These are phyloP conservation scores for Halcyon badia DNA, from an alignment of 2,797 vertebrate species.

Conservation along the genomic window DNA sequence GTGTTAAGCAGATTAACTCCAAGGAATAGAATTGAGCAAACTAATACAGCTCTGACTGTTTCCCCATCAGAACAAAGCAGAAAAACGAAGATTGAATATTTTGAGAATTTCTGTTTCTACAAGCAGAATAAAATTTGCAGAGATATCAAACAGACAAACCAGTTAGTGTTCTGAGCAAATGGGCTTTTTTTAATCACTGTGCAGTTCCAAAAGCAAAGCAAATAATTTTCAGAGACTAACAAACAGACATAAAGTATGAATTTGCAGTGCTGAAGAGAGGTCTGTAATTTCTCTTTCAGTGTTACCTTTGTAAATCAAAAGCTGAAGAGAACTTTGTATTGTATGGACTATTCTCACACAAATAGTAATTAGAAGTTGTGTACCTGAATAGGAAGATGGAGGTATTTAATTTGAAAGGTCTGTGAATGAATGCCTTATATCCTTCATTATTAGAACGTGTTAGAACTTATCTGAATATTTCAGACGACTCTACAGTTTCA, in stretches of 20 bases:
- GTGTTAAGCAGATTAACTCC: slow-evolving; percentile 28
- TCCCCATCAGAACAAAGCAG: slow-evolving; percentile 40
- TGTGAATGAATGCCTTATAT: slow-evolving; percentile 4
- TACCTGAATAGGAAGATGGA: neutral
- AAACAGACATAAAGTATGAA: neutral
- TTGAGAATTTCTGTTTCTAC: slow-evolving; percentile 54
- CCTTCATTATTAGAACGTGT: neutral
- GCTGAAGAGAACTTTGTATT: neutral
- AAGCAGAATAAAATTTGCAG: slow-evolving; percentile 48
- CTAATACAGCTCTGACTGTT: slow-evolving; percentile 31
- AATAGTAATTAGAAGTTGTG: neutral
- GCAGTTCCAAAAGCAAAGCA: slow-evolving; percentile 42
- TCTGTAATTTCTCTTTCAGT: neutral
- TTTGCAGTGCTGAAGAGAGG: neutral
- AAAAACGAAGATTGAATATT: slow-evolving; percentile 31
- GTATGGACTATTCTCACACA: neutral
- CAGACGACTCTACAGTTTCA: neutral
- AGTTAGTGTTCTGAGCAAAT: slow-evolving; percentile 16
- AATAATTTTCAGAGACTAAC: slow-evolving; percentile 15
- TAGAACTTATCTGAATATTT: slow-evolving; percentile 1
- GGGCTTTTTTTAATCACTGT: slow-evolving; percentile 18
- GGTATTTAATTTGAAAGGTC: neutral
- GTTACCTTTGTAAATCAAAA: neutral
- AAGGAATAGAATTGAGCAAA: slow-evolving; percentile 57
- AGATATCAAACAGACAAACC: slow-evolving; percentile 59